Base-by-base conservation (phyloP, 2,113 vertebrate genomes). In the Nansenia antarctica region DNA sequence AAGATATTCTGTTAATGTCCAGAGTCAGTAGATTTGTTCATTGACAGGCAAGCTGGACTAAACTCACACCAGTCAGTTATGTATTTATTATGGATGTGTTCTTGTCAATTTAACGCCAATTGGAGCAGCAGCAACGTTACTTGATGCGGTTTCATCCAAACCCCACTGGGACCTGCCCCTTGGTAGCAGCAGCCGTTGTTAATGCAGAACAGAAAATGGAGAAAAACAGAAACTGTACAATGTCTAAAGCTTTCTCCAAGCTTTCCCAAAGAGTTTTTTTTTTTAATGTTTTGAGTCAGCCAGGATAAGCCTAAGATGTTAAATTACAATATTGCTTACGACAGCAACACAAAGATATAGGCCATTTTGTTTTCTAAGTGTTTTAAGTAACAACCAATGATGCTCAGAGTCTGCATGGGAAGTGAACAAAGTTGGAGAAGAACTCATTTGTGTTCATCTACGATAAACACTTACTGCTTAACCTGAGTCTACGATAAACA, bases 321-420 rank as follows among this genome's bases (percentile, higher is more conserved):
- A 88, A 82, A 53, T 67, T 53, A 86, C 87, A 89, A 85, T 80
- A 86, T 70, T 76, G 65, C 76, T 86, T 74, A 88, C 73, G 76
- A 80, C 31, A 77, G 82, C 86, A 91, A 93, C 96, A 98, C 96
- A 98, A 90, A 98, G 97, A 98, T 96, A 98, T 94, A 98, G 96
- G 96, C 95, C 94, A 95, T 91, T 84, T 67, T 53, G 87, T 83
- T 90, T 88, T 87, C 77, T 90, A 89, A 90, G 80, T 72, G 53
- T 42, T 45, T n/a, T 65, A 34, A 67, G 12, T 67, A 24, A 7
- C 2, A 39, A 20, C 78, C 88, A 88, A 89, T 91, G 92, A 91
- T 92, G 90, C 91, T 91, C 87, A 88, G n/a, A 58, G 32, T 59
- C 74, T 73, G 59, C 31, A 70, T 72, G 90, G 87, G 91, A 90